phyloP scores from a whole-genome alignment of 2,888 invertebrate species.

The Hypsopygia costalis region DNA sequence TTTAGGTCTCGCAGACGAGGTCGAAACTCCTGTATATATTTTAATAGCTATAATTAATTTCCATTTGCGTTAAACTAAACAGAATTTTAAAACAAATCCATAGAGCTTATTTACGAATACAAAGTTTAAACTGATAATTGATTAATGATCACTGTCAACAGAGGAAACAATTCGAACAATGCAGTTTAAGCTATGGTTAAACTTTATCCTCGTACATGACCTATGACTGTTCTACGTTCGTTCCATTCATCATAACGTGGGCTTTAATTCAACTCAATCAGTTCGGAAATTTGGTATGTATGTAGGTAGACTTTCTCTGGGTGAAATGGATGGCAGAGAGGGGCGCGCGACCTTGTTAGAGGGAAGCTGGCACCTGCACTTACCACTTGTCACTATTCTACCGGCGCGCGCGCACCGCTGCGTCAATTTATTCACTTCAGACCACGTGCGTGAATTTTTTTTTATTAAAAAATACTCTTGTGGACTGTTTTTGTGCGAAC shows the following conservation, averaged over 20 bases:
- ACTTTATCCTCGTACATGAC: slow-evolving; percentile 18
- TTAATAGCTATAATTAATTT: no score
- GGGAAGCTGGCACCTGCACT: slow-evolving; percentile 74
- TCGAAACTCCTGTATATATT: no score
- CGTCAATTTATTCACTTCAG: slow-evolving; percentile 39
- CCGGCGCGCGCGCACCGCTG: slow-evolving; percentile 66
- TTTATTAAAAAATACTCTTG: slow-evolving; percentile 26
- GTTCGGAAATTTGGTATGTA: slow-evolving; percentile 78
- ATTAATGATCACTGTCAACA: not conserved
- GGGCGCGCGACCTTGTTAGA: slow-evolving; percentile 75
- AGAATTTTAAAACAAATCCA: no score
- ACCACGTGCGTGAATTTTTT: slow-evolving; percentile 48
- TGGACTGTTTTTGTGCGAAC: slow-evolving; percentile 57
- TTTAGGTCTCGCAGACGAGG: no score
- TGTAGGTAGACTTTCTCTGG: slow-evolving; percentile 79
- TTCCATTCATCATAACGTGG: slow-evolving; percentile 50
- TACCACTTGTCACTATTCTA: slow-evolving; percentile 69
- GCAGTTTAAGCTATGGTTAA: not conserved
- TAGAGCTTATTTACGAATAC: no score
- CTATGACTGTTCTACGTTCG: slow-evolving; percentile 25
- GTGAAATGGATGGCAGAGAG: slow-evolving; percentile 67
- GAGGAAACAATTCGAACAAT: not conserved
- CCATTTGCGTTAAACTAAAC: no score
- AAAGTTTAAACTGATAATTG: not conserved
- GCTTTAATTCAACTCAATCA: slow-evolving; percentile 61